Base-by-base conservation (phyloP, 2,797 vertebrate species). In the Gymnopithys bicolor region DNA sequence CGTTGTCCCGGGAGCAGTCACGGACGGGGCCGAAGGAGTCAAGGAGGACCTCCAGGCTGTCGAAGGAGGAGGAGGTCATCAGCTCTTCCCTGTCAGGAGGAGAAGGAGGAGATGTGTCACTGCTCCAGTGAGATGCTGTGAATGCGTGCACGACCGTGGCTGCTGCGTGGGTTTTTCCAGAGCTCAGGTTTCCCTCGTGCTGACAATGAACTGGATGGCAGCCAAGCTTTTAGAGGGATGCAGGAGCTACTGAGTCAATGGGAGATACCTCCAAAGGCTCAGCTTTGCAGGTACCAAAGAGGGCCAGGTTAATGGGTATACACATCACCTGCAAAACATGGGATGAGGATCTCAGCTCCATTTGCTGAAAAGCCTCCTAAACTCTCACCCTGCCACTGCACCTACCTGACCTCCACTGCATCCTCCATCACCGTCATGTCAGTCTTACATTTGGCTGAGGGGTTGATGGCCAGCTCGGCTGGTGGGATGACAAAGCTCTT, bases 371-470 rank as follows among this genome's bases (percentile, higher is more conserved):
- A 0, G 0, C 23, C 28, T 76, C 55, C 82, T 52, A 19, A 84
- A 33, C 1, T 1, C 23, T 56, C 4, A 0, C 14, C 22, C n/a
- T 4, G 9, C 21, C 1, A 1, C 11, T 0, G 0, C 74, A 89
- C 98, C 87, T 91, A 99, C 99, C 99, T 98, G 96, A 99, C 99
- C 77, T 99, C 99, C 95, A 99, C 99, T 0, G 99, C 99, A 0
- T 99, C 99, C 95, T 99, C 99, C 99, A 99, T 99, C 96, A 99
- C 99, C 0, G 99, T 99, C 99, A 99, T 99, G 97, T 99, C 99
- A 0, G 99, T 99, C 98, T 99, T 99, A 96, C 99, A 99, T 97
- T 99, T 99, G 55, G 99, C 99, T 3, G 99, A 99, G 11, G 99
- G 99, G 97, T 99, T 99, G 98, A 99, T 99, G 97, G 99, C 99